Percentiles rank a stretch among this genome's conserved stretches.
Evolutionary conservation across 2,888 invertebrate species (phyloP).

Genomic region (Theodoxus fluviatilis): DNA sequence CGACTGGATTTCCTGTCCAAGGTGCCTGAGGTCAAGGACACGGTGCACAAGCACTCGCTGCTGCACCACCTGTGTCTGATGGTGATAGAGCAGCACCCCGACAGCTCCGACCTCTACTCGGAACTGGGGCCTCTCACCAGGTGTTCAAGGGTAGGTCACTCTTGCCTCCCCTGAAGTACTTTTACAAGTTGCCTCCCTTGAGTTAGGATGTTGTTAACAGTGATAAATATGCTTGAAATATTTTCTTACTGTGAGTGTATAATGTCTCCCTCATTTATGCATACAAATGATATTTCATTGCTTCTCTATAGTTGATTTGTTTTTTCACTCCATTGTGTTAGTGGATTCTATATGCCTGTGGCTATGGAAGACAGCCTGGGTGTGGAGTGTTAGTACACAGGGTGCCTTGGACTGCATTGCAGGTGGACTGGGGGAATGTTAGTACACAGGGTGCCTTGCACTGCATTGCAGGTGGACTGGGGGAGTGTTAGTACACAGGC

Average conservation of each 20-base stretch:
- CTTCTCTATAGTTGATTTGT: no score
- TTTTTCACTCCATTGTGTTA: no score
- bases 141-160: conserved; percentile 72
- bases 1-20: conserved; percentile 96
- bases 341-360: no score
- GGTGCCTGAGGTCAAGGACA: conserved; percentile 95
- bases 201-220: not conserved
- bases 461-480: no score
- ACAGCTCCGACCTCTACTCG: conserved; percentile 94
- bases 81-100: conserved; percentile 95
- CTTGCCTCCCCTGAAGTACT: not conserved
- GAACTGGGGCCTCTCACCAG: conserved; percentile 71
- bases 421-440: no score
- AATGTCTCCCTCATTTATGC: no score
- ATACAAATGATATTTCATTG: no score
- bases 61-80: conserved; percentile 96
- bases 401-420: no score
- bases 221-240: not conserved
- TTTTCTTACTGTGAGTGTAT: not conserved
- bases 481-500: no score
- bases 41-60: conserved; percentile 97
- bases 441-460: no score
- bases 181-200: not conserved
- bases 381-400: no score
- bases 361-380: no score